Evolutionary conservation across 1,140 invertebrate genomes (phyloP).

Genomic region (Rhopalosiphum maidis): DNA sequence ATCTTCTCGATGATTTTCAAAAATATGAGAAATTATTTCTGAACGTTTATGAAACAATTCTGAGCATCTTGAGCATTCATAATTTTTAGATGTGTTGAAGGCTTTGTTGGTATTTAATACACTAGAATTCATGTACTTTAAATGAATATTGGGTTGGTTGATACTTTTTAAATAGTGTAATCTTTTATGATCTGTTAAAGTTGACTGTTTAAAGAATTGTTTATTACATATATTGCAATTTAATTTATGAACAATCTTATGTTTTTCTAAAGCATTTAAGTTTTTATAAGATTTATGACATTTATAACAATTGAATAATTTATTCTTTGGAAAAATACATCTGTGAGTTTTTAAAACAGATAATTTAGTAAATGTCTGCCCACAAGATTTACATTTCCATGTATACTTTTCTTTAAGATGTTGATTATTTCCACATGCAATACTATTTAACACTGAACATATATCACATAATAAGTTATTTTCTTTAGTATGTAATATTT

Average conservation of each 20-base stretch:
- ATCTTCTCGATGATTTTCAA: constrained; percentile 15
- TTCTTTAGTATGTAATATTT: neutral
- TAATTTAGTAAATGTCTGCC: neutral
- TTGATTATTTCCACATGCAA: neutral
- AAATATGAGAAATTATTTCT: constrained; percentile 39
- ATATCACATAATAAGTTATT: constrained; percentile 14
- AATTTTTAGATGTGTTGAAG: neutral
- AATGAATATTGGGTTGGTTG: neutral
- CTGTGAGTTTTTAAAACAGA: neutral
- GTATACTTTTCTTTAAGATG: neutral
- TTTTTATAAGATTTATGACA: neutral
- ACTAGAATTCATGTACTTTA: neutral
- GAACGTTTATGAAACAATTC: constrained; percentile 36
- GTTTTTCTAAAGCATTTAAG: neutral
- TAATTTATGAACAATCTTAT: neutral
- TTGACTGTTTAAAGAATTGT: neutral
- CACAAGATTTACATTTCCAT: constrained; percentile 32
- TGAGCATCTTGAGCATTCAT: constrained; percentile 44
- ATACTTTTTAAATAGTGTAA: neutral
- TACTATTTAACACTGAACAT: neutral
- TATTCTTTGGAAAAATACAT: neutral
- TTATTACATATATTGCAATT: neutral
- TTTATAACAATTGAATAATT: neutral
- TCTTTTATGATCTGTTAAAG: neutral
- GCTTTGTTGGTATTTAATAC: neutral